These are phyloP conservation scores for Andinoacara biseriatus DNA, from an alignment of 2,113 vertebrate genomes.

Conservation along the genomic window DNA sequence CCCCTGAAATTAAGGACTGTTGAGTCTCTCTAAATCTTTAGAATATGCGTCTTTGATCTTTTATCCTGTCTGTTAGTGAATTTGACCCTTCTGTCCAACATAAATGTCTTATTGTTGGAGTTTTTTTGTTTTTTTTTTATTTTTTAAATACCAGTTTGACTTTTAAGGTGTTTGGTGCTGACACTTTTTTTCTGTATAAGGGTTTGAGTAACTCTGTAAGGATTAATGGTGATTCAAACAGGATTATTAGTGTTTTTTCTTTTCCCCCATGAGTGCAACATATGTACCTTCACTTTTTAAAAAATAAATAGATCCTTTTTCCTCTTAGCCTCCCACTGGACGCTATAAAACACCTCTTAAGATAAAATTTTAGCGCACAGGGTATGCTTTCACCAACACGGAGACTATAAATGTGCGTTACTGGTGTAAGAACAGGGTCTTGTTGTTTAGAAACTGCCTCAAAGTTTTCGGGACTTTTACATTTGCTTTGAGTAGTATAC, in stretches of 20 bases:
- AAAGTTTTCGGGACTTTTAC: constrained; percentile 21
- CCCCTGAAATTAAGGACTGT: constrained; percentile 35
- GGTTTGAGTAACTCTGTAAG: neutral
- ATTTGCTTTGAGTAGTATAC: constrained; percentile 19
- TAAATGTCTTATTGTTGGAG: neutral
- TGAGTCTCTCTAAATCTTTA: constrained; percentile 15
- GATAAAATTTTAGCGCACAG: constrained; percentile 49
- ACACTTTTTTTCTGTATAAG: neutral
- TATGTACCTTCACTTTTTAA: constrained; percentile 21
- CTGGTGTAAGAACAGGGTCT: constrained; percentile 40
- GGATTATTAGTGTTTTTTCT: constrained; percentile 19
- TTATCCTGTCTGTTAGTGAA: constrained; percentile 3
- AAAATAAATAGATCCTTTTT: constrained; percentile 44
- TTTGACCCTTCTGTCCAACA: neutral
- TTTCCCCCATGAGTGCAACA: neutral
- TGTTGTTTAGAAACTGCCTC: constrained; percentile 51
- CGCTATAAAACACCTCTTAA: constrained; percentile 60
- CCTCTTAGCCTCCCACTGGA: constrained; percentile 17
- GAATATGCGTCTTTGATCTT: constrained; percentile 39
- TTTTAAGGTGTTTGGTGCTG: neutral
- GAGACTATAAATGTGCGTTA: constrained; percentile 42
- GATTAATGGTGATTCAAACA: neutral
- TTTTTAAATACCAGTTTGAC: neutral
- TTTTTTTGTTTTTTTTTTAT: neutral
- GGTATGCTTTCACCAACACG: constrained; percentile 48